Percentiles rank a stretch among this genome's conserved stretches.
phyloP scores from a whole-genome alignment of 2,113 vertebrate genomes.

The Paedocypris sp. region DNA sequence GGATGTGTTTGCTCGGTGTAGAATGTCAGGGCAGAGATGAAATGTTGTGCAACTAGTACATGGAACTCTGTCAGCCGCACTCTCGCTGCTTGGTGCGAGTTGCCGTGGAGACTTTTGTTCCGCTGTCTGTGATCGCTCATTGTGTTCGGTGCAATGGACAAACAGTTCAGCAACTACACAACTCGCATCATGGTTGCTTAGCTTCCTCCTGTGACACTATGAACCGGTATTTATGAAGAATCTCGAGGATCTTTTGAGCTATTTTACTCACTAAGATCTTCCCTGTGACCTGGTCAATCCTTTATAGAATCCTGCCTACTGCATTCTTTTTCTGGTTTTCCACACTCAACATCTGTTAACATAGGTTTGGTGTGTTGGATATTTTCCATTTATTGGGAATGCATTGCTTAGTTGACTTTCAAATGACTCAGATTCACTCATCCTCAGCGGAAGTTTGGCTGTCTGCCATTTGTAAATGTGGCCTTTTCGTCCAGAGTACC shows the following conservation, averaged over 20 bases:
- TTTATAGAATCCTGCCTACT: no score
- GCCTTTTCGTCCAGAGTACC: no score
- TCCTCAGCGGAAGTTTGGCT: no score
- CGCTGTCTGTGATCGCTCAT: slow-evolving; percentile 4
- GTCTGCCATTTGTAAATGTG: no score
- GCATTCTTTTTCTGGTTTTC: no score
- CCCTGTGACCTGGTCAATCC: background rate
- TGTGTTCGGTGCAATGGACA: slow-evolving; percentile 7
- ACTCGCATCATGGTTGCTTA: background rate
- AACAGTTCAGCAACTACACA: background rate
- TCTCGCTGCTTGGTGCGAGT: slow-evolving; percentile 51
- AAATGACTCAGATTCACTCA: no score
- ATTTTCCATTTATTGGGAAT: no score
- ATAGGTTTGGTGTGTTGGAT: no score
- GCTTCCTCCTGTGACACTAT: slow-evolving; percentile 6
- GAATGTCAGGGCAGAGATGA: slow-evolving; percentile 25
- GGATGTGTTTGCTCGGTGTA: slow-evolving; percentile 24
- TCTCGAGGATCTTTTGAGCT: background rate
- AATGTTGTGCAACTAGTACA: slow-evolving; percentile 21
- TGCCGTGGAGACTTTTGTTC: slow-evolving; percentile 59
- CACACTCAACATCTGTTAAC: no score
- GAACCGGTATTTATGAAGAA: background rate
- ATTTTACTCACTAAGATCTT: background rate
- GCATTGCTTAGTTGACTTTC: no score
- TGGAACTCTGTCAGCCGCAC: slow-evolving; percentile 16